Evolutionary conservation across 2,888 invertebrate genomes (phyloP), one percentile per base, ranked within the genome.

Genomic region (Molanna angustata): DNA sequence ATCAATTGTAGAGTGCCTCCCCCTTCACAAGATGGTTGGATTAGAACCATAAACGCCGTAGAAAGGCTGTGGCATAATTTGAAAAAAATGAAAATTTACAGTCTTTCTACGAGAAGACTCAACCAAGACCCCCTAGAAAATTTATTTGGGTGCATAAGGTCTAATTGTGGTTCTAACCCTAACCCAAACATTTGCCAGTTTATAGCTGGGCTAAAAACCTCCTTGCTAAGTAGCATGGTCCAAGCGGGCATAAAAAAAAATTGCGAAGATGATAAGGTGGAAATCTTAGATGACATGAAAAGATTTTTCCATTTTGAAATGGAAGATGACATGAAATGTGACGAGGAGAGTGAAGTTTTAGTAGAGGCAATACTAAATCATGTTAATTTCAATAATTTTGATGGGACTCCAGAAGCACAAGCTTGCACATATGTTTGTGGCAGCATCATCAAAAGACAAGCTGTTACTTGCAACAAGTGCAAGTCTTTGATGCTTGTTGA

Each of bases 51-150:
- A 13, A 35, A 35, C 14, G 35, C 35, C 4, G 35, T 35, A 13
- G 35, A 35, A 35, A 35, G 35, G 35, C 35, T 35, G 35, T 35
- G 35, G 35, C 35, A 35, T 35, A 35, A 35, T 35, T n/a, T 35
- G 4, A 35, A 35, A 11, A 35, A 13, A 13, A 11, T 35, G 35
- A 13, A 13, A 35, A 14, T 35, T 35, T 14, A 4, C 35, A 35
- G 35, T n/a, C 35, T 35, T 35, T 35, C 35, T 35, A 35, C 35
- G 4, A 6, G 35, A 4, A 11, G 35, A 4, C 6, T 35, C 4
- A 35, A 35, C 14, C 35, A 35, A 13, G 35, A 35, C 13, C 35
- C 35, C 6, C 13, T 35, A n/a, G 35, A 35, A 35, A n/a, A 35
- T 9, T 35, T 35, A 35, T 35, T 35, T 35, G 35, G 35, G 35